phyloP scores from a whole-genome alignment of 2,797 vertebrate genomes.

The Peromyscus nudipes region DNA sequence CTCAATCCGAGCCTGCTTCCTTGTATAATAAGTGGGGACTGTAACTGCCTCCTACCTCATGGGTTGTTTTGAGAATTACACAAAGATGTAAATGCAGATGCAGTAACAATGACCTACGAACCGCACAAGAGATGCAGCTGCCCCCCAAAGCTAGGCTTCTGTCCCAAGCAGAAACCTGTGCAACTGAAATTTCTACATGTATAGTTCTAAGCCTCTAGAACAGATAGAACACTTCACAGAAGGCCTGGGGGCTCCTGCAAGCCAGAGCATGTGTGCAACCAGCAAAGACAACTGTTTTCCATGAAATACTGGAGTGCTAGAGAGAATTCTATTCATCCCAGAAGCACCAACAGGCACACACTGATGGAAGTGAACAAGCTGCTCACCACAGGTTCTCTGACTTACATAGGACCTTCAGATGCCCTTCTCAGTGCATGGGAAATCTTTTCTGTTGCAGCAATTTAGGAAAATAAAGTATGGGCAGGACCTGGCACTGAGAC shows the following conservation, averaged over 20 bases:
- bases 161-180: not conserved
- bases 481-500: constrained; percentile 17
- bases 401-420: constrained; percentile 43
- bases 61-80: not conserved
- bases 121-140: not conserved
- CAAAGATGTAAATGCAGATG: not conserved
- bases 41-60: not conserved
- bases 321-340: not conserved
- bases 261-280: not conserved
- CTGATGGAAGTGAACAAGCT: not conserved
- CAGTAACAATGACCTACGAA: not conserved
- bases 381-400: not conserved
- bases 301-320: not conserved
- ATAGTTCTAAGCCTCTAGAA: not conserved
- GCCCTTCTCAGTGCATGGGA: constrained; percentile 19
- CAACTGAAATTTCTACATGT: not conserved
- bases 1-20: not conserved
- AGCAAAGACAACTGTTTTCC: constrained; percentile 10
- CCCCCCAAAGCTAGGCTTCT: not conserved
- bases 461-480: constrained; percentile 53
- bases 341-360: not conserved
- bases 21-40: not conserved
- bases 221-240: not conserved
- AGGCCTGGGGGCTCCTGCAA: not conserved
- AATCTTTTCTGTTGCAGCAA: constrained; percentile 44